Evolutionary conservation across 2,888 invertebrate species (phyloP), one percentile per base, ranked within the genome.

Genomic region (Nemotelus pantherinus): DNA sequence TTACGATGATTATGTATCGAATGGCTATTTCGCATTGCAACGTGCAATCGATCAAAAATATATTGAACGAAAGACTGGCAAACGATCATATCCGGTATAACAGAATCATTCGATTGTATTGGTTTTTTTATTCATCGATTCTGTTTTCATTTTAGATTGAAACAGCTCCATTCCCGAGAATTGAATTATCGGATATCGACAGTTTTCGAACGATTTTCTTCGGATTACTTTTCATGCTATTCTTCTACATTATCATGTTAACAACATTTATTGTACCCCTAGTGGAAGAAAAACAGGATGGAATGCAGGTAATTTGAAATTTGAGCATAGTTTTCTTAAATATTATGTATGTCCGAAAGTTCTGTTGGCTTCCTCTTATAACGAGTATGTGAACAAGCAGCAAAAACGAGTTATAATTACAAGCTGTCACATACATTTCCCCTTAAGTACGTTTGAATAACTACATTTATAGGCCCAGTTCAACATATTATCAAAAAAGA

Each of bases 231-330:
- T 85, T 83, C 77, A 82, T 83, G 60, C 75, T 86, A 60, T 80
- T 85, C 41, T 84, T 86, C 4, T 83, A 80, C 63, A 81, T 85
- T 3, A 50, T 86, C 10, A 72, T 87, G 58, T 79, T 87, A 2
- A 83, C 81, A 57, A 85, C 88, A 41, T 88, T 89, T 70, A 81
- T 90, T 67, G 88, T 90, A 81, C 87, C 89, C 70, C 86, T 90
- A 63, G 90, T 91, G 1, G 90, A 90, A 83, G 91, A 92, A 83
- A 91, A 91, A 82, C 87, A 88, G 80, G 88, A 89, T 75, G 91
- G 91, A 60, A 88, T 90, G 50, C 90, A 90, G 85, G 90, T 90
- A 84, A 82, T 25, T 25, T 25, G 25, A 25, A 25, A 1, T 25
- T 25, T 25, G 25, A 25, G 25, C 25, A 25, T 25, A 1, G 25